Conservation (phyloP, 1,140 invertebrate species). For the Apis dorsata region DNA sequence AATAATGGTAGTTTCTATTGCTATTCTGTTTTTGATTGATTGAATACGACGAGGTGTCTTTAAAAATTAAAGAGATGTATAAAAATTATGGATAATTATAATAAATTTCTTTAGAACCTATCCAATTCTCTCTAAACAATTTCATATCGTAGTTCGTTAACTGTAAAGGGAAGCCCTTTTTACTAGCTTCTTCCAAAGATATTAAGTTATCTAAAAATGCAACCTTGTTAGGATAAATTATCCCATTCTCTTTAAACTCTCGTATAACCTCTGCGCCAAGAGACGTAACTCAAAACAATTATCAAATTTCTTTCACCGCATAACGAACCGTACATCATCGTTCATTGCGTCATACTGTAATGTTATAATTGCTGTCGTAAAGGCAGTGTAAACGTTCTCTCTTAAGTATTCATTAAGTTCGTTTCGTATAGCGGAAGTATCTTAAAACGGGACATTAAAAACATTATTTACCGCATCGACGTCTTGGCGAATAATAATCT, state of each 20-base stretch:
- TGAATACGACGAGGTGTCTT: too few species aligned
- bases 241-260: background rate
- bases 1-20: too few species aligned
- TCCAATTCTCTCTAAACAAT: background rate
- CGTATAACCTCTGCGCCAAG: background rate
- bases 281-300: background rate
- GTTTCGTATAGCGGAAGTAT: background rate
- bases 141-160: background rate
- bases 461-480: background rate
- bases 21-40: too few species aligned
- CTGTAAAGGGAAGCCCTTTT: background rate
- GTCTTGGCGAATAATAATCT: background rate
- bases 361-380: slow-evolving; percentile 14
- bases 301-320: slow-evolving; percentile 16
- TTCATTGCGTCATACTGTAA: slow-evolving; percentile 9
- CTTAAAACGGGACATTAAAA: background rate
- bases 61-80: too few species aligned
- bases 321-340: slow-evolving; percentile 9
- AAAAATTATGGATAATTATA: too few species aligned
- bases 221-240: slow-evolving; percentile 1
- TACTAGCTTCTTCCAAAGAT: too few species aligned
- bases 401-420: background rate
- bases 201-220: background rate
- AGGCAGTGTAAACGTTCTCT: background rate
- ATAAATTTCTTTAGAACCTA: too few species aligned